Conservation (phyloP, 2,797 vertebrate genomes). For the Bovichtus variegatus region DNA sequence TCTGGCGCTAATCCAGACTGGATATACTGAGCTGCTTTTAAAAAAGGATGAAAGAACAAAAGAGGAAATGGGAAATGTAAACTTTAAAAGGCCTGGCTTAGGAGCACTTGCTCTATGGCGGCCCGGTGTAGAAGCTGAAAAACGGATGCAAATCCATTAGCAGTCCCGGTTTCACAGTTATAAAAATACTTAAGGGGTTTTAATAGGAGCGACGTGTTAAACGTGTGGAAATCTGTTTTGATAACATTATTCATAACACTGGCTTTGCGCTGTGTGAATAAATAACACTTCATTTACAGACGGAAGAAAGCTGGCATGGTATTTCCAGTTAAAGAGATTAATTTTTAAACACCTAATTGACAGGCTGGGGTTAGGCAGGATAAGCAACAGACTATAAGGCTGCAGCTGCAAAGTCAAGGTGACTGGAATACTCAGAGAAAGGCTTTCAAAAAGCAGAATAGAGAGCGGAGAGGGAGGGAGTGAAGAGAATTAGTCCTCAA, state of each 20-base stretch:
- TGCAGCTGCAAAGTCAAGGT: slow-evolving; percentile 91
- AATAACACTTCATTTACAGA: slow-evolving; percentile 92
- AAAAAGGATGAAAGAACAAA: slow-evolving; percentile 79
- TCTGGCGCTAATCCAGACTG: slow-evolving; percentile 84
- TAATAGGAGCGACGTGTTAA: slow-evolving; percentile 86
- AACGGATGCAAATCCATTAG: slow-evolving; percentile 88
- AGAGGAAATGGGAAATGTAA: slow-evolving; percentile 82
- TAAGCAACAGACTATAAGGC: slow-evolving; percentile 87
- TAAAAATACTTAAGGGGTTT: slow-evolving; percentile 89
- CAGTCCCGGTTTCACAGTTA: slow-evolving; percentile 83
- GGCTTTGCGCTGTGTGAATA: slow-evolving; percentile 88
- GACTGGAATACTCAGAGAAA: slow-evolving; percentile 86
- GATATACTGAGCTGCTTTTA: slow-evolving; percentile 83
- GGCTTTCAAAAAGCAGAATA: slow-evolving; percentile 84
- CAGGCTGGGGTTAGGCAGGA: slow-evolving; percentile 88
- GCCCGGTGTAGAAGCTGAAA: slow-evolving; percentile 54
- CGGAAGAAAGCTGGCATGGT: slow-evolving; percentile 87
- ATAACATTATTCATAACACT: slow-evolving; percentile 91
- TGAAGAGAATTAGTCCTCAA: slow-evolving; percentile 86
- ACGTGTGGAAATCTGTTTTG: slow-evolving; percentile 91
- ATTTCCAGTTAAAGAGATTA: slow-evolving; percentile 93
- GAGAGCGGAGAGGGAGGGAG: slow-evolving; percentile 78
- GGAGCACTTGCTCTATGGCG: slow-evolving; percentile 67
- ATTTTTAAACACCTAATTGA: slow-evolving; percentile 93
- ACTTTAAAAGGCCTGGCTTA: slow-evolving; percentile 83